These are phyloP conservation scores for Promerops cafer DNA, from an alignment of 2,113 vertebrate genomes.

Conservation along the genomic window DNA sequence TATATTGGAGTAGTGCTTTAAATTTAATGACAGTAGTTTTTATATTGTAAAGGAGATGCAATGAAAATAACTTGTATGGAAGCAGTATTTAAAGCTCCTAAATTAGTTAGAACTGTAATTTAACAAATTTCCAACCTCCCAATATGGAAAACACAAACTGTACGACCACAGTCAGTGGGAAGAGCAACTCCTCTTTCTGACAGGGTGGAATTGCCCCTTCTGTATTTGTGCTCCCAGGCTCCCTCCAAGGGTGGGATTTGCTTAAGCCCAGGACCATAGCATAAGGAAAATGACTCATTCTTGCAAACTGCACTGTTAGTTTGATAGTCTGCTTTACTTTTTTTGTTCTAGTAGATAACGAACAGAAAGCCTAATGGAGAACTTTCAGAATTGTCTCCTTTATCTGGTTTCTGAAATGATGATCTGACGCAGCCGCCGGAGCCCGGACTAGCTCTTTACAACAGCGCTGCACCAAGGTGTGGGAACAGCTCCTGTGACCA, in stretches of 20 bases:
- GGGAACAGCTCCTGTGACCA: too few species aligned
- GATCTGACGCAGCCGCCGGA: too few species aligned
- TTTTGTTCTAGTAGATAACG: not conserved
- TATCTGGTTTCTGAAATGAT: not conserved
- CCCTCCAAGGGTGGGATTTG: not conserved
- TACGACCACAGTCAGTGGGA: not conserved
- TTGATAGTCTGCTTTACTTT: not conserved
- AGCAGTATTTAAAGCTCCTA: not conserved
- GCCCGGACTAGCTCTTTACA: too few species aligned
- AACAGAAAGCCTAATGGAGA: not conserved
- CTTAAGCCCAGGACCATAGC: too few species aligned
- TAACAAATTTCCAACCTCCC: not conserved
- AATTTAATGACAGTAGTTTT: not conserved
- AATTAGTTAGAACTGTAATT: not conserved
- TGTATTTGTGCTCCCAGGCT: not conserved
- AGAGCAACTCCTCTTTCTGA: not conserved
- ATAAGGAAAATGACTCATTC: not conserved
- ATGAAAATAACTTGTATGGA: not conserved
- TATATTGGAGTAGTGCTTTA: not conserved
- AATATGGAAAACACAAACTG: not conserved
- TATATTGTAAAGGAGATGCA: not conserved
- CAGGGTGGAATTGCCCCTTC: not conserved
- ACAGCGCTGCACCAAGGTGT: too few species aligned
- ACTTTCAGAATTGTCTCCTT: not conserved
- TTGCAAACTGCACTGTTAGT: not conserved